These are phyloP conservation scores for Tanaodytes sp. DNA, from an alignment of 2,888 invertebrate species.

Conservation along the genomic window DNA sequence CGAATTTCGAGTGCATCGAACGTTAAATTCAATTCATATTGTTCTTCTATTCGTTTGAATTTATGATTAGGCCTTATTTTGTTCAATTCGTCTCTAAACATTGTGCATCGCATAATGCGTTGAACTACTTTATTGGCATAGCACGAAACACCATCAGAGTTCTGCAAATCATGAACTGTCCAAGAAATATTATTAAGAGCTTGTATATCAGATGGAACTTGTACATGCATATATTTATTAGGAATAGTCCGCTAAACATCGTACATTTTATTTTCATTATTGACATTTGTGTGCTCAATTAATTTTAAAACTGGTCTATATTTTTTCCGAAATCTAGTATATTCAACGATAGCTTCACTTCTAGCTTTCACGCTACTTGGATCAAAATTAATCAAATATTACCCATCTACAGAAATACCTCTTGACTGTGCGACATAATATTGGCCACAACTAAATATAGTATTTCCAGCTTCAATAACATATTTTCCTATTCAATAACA, in stretches of 20 bases:
- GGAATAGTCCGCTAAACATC: conserved; percentile 8
- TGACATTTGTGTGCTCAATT: conserved; percentile 56
- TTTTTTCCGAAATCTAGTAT: conserved; percentile 2
- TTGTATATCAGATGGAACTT: conserved; percentile 14
- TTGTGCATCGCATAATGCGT: neutral
- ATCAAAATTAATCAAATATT: neutral
- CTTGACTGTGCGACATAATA: neutral
- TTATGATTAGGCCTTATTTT: too few relatives aligned
- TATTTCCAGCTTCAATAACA: conserved; percentile 1
- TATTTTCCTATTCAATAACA: too few relatives aligned
- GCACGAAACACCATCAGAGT: neutral
- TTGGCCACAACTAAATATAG: neutral
- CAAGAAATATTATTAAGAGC: neutral
- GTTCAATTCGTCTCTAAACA: too few relatives aligned
- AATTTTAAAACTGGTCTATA: conserved; percentile 40
- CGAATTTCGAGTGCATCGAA: too few relatives aligned
- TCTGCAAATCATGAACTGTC: neutral
- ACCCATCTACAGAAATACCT: neutral
- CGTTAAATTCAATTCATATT: too few relatives aligned
- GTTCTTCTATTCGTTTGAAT: too few relatives aligned
- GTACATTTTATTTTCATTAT: conserved; percentile 19
- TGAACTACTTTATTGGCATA: conserved; percentile 2
- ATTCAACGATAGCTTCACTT: conserved; percentile 1
- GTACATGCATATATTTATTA: conserved; percentile 10
- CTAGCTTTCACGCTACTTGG: conserved; percentile 35